phyloP scores from a whole-genome alignment of 2,113 vertebrate genomes.

The Otus sunia region DNA sequence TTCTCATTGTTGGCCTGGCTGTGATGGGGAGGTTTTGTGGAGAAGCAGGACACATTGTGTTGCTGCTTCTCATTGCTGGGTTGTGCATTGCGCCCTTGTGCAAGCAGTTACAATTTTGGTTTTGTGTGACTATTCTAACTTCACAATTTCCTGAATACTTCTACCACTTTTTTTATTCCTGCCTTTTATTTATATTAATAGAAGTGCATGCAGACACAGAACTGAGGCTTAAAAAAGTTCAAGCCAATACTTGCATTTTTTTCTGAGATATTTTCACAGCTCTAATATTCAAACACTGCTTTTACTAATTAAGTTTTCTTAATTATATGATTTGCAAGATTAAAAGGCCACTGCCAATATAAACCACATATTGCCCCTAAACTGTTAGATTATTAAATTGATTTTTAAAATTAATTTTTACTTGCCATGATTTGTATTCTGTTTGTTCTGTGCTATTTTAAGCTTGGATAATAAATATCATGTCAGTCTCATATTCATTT shows the following conservation, averaged over 20 bases:
- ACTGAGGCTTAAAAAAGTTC: conserved; percentile 33
- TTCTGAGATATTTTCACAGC: conserved; percentile 47
- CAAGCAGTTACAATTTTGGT: background rate
- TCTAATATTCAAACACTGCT: conserved; percentile 49
- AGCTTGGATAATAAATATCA: conserved; percentile 64
- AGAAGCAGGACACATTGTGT: background rate
- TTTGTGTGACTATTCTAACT: background rate
- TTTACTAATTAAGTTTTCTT: conserved; percentile 61
- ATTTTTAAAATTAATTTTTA: conserved; percentile 69
- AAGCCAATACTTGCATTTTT: conserved; percentile 64
- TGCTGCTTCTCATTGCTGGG: background rate
- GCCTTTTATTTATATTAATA: conserved; percentile 41
- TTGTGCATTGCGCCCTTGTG: background rate
- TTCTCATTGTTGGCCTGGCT: background rate
- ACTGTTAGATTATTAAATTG: conserved; percentile 66
- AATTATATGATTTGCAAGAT: conserved; percentile 67
- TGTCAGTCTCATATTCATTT: conserved; percentile 50
- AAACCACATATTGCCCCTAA: conserved; percentile 65
- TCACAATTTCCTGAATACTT: conserved; percentile 22
- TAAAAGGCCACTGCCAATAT: conserved; percentile 61
- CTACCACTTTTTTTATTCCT: conserved; percentile 16
- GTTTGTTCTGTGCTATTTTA: conserved; percentile 65
- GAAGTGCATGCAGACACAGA: conserved; percentile 35
- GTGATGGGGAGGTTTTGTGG: background rate
- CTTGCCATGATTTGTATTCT: conserved; percentile 67